Base-by-base conservation (phyloP, 2,888 invertebrate species). In the Cantharis rustica region DNA sequence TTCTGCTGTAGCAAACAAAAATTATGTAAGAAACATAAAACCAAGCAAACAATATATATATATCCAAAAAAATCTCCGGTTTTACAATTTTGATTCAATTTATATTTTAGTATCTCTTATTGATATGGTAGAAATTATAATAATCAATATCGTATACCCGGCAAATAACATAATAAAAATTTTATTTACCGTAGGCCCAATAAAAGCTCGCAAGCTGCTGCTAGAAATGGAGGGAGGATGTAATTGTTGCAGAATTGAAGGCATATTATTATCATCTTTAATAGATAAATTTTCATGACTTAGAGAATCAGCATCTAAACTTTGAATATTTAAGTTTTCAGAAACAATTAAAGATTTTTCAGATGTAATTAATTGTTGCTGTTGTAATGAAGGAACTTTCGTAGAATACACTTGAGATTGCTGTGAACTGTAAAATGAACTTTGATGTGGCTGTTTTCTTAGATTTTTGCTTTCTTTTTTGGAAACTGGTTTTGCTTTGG, bases 381-480 rank as follows among this genome's bases (percentile, higher is more conserved):
- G 84, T 77, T 84, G 85, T 73, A 84, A 85, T 72, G 84, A 84
- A 61, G 83, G 82, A 47, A 77, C 72, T 73, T 75, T 75, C 20
- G 78, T 76, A 69, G 73, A 73, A 71, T 82, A 81, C 27, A 81
- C 84, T 82, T 86, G 86, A 71, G 85, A 84, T 80, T 85, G 86
- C 77, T 85, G 84, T 82, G 86, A 89, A 82, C 90, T 89, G 83
- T 90, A 89, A 69, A 83, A 77, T 77, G 87, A 84, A 74, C 86
- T 85, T 79, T 86, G 86, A 79, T 84, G 84, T 79, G 88, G 88
- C 75, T 87, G 87, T 83, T 94, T 94, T 82, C 93, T 91, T 78
- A 92, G 89, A 85, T 92, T 93, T 88, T 95, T 95, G 70, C 93
- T 92, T 86, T 94, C 95, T 87, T 95, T 95, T 87, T 95, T 95